Conservation (phyloP, 2,888 invertebrate genomes). For the Xestia ashworthii region DNA sequence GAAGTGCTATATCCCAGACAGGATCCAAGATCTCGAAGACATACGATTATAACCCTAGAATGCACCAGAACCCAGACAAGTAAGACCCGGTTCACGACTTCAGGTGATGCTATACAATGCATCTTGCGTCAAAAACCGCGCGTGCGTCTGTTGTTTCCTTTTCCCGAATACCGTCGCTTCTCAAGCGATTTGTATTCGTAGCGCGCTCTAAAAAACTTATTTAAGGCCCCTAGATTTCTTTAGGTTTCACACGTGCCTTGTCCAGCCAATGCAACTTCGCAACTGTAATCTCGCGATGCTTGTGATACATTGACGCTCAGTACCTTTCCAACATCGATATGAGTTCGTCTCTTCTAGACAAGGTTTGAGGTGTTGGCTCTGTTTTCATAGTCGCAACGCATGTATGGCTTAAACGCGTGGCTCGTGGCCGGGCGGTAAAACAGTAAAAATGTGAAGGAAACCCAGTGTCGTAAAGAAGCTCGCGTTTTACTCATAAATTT, state of each 20-base stretch:
- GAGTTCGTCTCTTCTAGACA: background rate
- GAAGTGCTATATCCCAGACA: constrained; percentile 3
- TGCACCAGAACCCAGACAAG: constrained; percentile 17
- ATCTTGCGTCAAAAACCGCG: background rate
- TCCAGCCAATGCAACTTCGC: background rate
- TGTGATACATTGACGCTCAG: background rate
- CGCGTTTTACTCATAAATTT: constrained; percentile 60
- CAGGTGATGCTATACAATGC: background rate
- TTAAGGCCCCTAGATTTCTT: background rate
- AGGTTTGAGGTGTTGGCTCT: background rate
- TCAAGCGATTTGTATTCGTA: no score
- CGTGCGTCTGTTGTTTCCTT: background rate
- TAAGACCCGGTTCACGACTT: background rate
- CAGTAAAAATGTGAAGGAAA: constrained; percentile 53
- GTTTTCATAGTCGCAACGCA: background rate
- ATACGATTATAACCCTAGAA: constrained; percentile 25
- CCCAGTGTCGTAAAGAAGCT: constrained; percentile 45
- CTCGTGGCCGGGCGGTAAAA: background rate
- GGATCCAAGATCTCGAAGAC: constrained; percentile 13
- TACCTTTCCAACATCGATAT: background rate
- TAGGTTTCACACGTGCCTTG: background rate
- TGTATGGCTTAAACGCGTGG: background rate
- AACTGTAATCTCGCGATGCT: background rate
- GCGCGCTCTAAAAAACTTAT: background rate
- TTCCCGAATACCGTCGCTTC: background rate